Base-by-base conservation (phyloP, 2,797 vertebrate species). In the Podargus strigoides region DNA sequence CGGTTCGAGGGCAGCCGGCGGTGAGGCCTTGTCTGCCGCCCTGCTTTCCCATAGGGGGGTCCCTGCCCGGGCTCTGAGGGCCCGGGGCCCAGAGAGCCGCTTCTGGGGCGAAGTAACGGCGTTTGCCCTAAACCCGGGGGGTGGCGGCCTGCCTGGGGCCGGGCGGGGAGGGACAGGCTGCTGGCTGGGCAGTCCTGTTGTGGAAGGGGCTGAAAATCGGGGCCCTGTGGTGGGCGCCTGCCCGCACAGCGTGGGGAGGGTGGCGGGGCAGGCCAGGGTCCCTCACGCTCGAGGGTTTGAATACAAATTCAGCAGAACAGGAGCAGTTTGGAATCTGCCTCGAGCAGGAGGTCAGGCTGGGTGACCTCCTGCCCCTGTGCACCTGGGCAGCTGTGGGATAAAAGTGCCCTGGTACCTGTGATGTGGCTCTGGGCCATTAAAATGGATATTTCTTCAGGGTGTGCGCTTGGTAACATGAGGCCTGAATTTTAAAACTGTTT, bases 381-480 rank as follows among this genome's bases (percentile, higher is more conserved):
- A 5, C 7, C 36, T 11, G 27, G 46, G 30, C 16, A 6, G 32
- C 12, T 52, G 37, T 7, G 28, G 7, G 13, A 14, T 10, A 28
- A 22, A 39, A 15, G 26, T 0, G 14, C 16, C 26, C 52, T 18
- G 36, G 52, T 49, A 2, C 13, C 18, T 5, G 14, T 14, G 81
- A 21, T 5, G 41, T 23, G 26, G 24, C 36, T 72, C 17, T 28
- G 39, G 20, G 28, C 14, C 24, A 0, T n/a, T 59, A 1, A 63
- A 37, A 15, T 17, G 41, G 22, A 2, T 50, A 50, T 78, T 36
- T 22, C 3, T 26, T 50, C 9, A 21, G 75, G 13, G 12, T 44
- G 1, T 9, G 18, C 0, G 0, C 16, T 50, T 0, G 0, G 8
- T 41, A 22, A 32, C 9, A 6, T 0, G 3, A 52, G n/a, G 22